Percentiles rank a stretch among this genome's conserved stretches.
Conservation (phyloP, 2,113 vertebrate species). For the Synodontis membranacea region DNA sequence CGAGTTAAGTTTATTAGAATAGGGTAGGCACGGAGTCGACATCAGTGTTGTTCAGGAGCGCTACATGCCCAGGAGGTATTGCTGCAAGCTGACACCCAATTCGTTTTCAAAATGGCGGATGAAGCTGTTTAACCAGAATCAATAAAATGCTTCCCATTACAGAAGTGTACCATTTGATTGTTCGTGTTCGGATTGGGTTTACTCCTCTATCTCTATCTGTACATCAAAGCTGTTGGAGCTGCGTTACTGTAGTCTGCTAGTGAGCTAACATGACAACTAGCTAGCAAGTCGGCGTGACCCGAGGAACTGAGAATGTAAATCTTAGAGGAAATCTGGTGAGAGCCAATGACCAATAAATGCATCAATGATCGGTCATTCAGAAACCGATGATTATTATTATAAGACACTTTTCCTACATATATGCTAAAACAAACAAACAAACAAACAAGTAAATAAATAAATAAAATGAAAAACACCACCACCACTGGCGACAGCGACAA, state of each 20-base stretch:
- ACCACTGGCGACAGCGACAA: no score
- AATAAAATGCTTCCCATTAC: slow-evolving; percentile 16
- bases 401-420: neutral
- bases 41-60: slow-evolving; percentile 13
- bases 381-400: neutral
- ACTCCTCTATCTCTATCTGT: neutral
- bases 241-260: neutral
- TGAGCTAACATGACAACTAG: neutral
- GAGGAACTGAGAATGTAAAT: neutral
- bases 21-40: slow-evolving; percentile 6
- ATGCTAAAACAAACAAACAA: no score
- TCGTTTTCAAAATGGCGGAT: slow-evolving; percentile 22
- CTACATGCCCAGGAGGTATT: slow-evolving; percentile 26
- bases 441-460: no score
- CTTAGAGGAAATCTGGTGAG: neutral
- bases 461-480: no score
- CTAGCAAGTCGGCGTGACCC: neutral
- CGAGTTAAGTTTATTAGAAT: slow-evolving; percentile 33
- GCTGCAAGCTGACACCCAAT: slow-evolving; percentile 22
- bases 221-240: neutral
- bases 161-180: slow-evolving; percentile 3
- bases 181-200: neutral
- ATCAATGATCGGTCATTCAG: neutral
- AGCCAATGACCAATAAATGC: neutral
- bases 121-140: slow-evolving; percentile 15